phyloP scores from a whole-genome alignment of 2,113 vertebrate genomes.

The Pogonocichla stellata region DNA sequence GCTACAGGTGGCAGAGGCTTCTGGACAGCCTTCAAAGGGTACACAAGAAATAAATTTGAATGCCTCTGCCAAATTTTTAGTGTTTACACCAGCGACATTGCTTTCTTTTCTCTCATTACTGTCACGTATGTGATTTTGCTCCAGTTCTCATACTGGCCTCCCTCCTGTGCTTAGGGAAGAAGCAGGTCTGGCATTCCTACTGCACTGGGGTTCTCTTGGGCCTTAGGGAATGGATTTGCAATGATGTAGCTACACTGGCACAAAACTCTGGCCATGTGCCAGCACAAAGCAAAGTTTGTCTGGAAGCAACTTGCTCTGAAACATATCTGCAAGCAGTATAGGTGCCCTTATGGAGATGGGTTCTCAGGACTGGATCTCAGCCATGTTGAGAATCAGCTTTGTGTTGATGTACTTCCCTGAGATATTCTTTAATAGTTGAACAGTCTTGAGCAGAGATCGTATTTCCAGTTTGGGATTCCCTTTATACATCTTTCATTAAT shows the following conservation, averaged over 20 bases:
- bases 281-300: not conserved
- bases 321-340: not conserved
- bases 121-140: not conserved
- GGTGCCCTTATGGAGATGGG: not conserved
- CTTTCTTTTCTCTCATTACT: not conserved
- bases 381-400: not conserved
- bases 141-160: not conserved
- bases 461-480: slow-evolving; percentile 64
- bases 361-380: not conserved
- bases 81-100: not conserved
- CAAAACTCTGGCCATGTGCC: not conserved
- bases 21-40: not conserved
- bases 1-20: not conserved
- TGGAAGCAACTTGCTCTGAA: not conserved
- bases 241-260: not conserved
- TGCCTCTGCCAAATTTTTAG: not conserved
- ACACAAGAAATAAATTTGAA: not conserved
- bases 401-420: not conserved
- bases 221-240: not conserved
- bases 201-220: not conserved
- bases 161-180: not conserved
- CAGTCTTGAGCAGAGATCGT: slow-evolving; percentile 35
- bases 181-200: not conserved
- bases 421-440: slow-evolving; percentile 11
- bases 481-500: slow-evolving; percentile 55